Percentiles rank a stretch among this genome's conserved stretches.
Evolutionary conservation across 1,140 invertebrate species (phyloP).

Genomic region (Camponotus vicinus): DNA sequence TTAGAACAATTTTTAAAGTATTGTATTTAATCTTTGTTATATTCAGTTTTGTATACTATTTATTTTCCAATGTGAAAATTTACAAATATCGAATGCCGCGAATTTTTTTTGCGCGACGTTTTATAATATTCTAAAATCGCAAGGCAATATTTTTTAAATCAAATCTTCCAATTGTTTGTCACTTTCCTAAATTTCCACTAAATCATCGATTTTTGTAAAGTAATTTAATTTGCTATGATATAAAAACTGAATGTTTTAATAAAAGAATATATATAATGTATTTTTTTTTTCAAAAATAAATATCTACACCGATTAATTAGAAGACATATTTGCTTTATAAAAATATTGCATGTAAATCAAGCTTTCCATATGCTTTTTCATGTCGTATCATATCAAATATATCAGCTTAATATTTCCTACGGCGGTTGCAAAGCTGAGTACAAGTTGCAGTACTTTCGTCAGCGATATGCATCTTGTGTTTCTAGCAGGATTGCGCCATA

Average conservation of each 20-base stretch:
- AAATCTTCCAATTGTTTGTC: slow-evolving; percentile 17
- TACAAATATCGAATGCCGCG: not conserved
- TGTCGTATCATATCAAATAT: slow-evolving; percentile 12
- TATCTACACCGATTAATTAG: not conserved
- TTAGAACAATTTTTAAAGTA: not conserved
- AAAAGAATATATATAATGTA: not conserved
- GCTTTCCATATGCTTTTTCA: not conserved
- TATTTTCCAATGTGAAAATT: not conserved
- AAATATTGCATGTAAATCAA: not conserved
- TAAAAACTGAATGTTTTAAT: not conserved
- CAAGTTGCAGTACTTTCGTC: slow-evolving; percentile 9
- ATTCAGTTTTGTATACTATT: not conserved
- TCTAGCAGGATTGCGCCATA: slow-evolving; percentile 8
- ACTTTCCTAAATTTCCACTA: slow-evolving; percentile 4
- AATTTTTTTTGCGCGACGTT: not conserved
- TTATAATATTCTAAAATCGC: not conserved
- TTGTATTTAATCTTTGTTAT: not conserved
- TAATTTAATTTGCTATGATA: not conserved
- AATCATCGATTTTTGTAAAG: not conserved
- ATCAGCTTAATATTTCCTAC: slow-evolving; percentile 22
- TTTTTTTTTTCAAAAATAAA: slow-evolving; percentile 1
- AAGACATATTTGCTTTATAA: not conserved
- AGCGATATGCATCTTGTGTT: slow-evolving; percentile 37
- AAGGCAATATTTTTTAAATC: not conserved
- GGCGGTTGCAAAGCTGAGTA: not conserved